Evolutionary conservation across 2,888 invertebrate species (phyloP).

Genomic region (Lamellibrachia columna): DNA sequence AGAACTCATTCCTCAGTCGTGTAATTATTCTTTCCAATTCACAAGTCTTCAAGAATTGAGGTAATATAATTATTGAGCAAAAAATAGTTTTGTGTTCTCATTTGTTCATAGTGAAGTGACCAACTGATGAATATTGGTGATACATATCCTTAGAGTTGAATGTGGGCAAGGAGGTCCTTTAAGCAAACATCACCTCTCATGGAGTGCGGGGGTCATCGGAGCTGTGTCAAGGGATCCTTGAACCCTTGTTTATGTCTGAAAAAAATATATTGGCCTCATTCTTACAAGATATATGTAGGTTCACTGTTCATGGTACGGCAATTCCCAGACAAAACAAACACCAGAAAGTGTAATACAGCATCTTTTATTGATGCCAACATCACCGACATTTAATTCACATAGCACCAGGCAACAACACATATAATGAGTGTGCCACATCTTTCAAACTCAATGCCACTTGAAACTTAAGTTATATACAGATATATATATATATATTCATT

Average conservation of each 20-base stretch:
- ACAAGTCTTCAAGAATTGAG: no score
- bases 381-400: background rate
- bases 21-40: background rate
- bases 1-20: background rate
- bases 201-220: background rate
- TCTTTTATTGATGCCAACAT: background rate
- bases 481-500: background rate
- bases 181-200: background rate
- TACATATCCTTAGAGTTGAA: no score
- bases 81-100: no score
- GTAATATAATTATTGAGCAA: no score
- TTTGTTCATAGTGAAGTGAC: no score
- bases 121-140: no score
- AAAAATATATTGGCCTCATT: background rate
- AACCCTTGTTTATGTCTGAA: slow-evolving; percentile 13
- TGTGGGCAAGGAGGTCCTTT: background rate
- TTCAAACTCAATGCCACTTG: background rate
- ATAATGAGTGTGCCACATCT: background rate
- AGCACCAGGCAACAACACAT: background rate
- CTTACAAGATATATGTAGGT: background rate
- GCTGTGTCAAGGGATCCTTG: background rate
- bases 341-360: background rate
- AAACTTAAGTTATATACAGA: background rate
- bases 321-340: background rate
- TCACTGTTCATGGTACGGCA: background rate